Percentiles rank a stretch among this genome's conserved stretches.
Evolutionary conservation across 2,888 invertebrate species (phyloP).

Genomic region (Pseudeuparius sepicola): DNA sequence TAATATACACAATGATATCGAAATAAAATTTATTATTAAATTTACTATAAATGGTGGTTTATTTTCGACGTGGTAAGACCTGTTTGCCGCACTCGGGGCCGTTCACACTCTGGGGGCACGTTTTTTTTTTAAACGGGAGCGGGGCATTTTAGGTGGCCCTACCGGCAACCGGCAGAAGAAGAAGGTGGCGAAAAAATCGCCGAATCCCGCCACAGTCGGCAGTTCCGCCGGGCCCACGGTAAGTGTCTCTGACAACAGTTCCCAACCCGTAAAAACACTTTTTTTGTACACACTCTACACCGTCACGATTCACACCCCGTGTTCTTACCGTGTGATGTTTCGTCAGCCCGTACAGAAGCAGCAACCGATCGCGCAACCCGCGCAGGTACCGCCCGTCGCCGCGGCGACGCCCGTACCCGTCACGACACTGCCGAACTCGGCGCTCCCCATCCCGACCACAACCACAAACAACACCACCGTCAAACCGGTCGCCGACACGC

Average conservation of each 20-base stretch:
- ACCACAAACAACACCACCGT: constrained; percentile 19
- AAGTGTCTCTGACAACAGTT: constrained; percentile 20
- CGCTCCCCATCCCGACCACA: constrained; percentile 28
- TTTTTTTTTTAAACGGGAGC: no score
- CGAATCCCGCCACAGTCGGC: no score
- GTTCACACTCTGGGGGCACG: constrained; percentile 8
- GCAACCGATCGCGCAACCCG: constrained; percentile 20
- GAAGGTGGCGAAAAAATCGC: constrained; percentile 45
- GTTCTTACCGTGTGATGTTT: no score
- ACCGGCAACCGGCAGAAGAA: constrained; percentile 42
- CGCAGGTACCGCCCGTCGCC: constrained; percentile 21
- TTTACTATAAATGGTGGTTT: constrained; percentile 30
- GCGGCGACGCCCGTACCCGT: constrained; percentile 23
- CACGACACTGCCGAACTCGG: no score
- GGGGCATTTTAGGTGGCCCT: constrained; percentile 32
- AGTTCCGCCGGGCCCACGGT: constrained; percentile 25
- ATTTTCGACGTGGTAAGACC: constrained; percentile 28
- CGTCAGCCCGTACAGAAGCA: constrained; percentile 22
- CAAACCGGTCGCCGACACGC: no score
- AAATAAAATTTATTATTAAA: constrained; percentile 37
- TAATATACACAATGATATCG: no score
- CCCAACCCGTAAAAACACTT: not conserved
- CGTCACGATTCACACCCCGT: not conserved
- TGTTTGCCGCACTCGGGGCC: constrained; percentile 22
- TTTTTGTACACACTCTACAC: constrained; percentile 1